Evolutionary conservation across 2,113 vertebrate species (phyloP), one percentile per base, ranked within the genome.

Genomic region (Paralichthys olivaceus): DNA sequence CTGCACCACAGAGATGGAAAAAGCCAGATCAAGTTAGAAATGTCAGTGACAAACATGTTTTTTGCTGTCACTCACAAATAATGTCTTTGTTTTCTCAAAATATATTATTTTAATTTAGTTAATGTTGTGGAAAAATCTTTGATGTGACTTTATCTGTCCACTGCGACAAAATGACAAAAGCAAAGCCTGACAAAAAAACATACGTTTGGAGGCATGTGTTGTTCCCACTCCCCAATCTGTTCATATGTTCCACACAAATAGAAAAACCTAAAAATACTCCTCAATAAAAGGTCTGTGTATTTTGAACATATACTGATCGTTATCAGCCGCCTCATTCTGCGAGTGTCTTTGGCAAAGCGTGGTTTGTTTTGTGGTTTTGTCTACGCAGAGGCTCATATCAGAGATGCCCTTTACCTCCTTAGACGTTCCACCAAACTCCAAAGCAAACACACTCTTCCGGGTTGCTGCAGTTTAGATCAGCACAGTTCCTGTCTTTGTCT

Each of bases 401-500:
- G 77, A 59, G 59, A 79, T 88, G 89, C 67, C 84, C 86, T 91
- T 91, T 87, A 71, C 45, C 77, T 84, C 78, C 73, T 85, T 49
- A 65, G 78, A 83, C 69, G 29, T 86, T 90, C 63, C 67, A 14
- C 59, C 8, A 1, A 83, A 75, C 79, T 72, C 56, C 59, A 84
- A 87, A 83, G 32, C 75, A 90, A 92, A 88, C 90, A 89, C 65
- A 32, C n/a, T 56, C 85, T 87, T 90, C 89, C 85, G 69, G 72
- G 81, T 60, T 0, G 74, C 79, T 65, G 34, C 40, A 34, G 88
- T 91, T 88, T 86, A 76, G 61, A 68, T 88, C 73, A 13, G 51
- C 59, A 34, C 56, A 71, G 79, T 91, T 92, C 91, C 91, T 89
- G 84, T 83, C 89, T 89, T 91, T 91, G 92, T 92, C 71, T 79